Evolutionary conservation across 2,797 vertebrate genomes (phyloP), one percentile per base, ranked within the genome.

Genomic region (Poliocrania exsul): DNA sequence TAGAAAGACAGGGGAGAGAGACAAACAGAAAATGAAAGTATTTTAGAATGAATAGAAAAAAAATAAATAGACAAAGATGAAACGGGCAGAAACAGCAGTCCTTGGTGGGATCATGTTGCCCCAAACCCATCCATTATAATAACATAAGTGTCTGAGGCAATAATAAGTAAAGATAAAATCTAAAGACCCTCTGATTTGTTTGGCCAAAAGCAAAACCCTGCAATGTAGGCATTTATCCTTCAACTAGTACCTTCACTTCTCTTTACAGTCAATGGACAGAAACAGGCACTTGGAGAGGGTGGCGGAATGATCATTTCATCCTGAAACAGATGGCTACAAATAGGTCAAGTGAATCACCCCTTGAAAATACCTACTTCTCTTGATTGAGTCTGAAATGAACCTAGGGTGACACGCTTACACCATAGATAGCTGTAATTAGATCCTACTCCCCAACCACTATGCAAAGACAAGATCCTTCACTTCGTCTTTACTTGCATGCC

Each of bases 331-430:
- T 67, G 53, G 40, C 60, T 80, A 77, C 81, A 96, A 89, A 82
- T 67, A 94, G 92, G 86, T 93, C 94, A 91, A 91, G 56, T 89
- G 60, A 94, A 87, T 91, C 56, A 74, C 21, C 80, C 94, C 38
- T 86, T 90, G 81, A 67, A 91, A 91, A 91, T 67, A 60, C 46
- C 57, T 91, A 18, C 37, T 82, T 92, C 56, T 91, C 53, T 64
- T 10, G 6, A n/a, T 33, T 4, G 1, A 25, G 67, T 92, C 37
- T 35, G 61, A 89, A 89, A 80, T 26, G 21, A 85, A 53, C 49
- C 33, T 49, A 23, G 31, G 24, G 14, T 86, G 37, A 42, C 16
- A 60, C 17, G 13, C 9, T 81, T 38, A 10, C 29, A 35, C 26
- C 31, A 77, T 7, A 69, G 78, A 46, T 2, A 78, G 12, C 16